phyloP scores from a whole-genome alignment of 92 coral and sea anemone species.

The Micromussa lordhowensis region DNA sequence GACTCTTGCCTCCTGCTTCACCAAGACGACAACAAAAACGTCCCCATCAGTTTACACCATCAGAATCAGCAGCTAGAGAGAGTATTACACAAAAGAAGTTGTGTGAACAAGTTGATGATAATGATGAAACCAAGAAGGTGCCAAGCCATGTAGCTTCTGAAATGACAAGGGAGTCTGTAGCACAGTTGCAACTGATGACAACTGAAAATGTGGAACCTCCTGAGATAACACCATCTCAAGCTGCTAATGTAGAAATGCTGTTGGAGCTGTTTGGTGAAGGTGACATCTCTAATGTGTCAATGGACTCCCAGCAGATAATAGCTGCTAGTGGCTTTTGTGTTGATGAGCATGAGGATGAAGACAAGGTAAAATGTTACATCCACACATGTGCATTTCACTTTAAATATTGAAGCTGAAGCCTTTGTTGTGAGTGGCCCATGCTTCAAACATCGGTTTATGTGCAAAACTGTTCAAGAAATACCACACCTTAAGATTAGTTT shows the following conservation, averaged over 20 bases:
- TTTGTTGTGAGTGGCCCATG: too few species aligned
- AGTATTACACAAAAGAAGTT: too few species aligned
- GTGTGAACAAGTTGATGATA: not conserved
- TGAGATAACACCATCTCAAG: conserved; percentile 81
- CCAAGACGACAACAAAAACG: conserved; percentile 55
- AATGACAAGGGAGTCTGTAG: not conserved
- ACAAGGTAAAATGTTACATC: conserved; percentile 45
- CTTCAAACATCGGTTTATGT: too few species aligned
- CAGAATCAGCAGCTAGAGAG: not conserved
- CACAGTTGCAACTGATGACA: not conserved
- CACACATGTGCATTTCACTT: too few species aligned
- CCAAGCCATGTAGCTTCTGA: not conserved
- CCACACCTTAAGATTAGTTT: too few species aligned
- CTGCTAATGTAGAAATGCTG: conserved; percentile 75
- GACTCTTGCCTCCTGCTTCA: conserved; percentile 76
- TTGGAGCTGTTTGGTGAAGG: conserved; percentile 70
- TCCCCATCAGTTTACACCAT: not conserved
- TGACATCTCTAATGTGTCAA: conserved; percentile 48
- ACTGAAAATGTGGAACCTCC: not conserved
- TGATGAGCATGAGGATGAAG: conserved; percentile 49
- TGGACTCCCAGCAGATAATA: conserved; percentile 40
- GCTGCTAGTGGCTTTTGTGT: conserved; percentile 91
- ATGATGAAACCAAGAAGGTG: not conserved
- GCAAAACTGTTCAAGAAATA: too few species aligned
- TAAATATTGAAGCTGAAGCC: too few species aligned